Evolutionary conservation across 2,888 invertebrate species (phyloP).

Genomic region (Cepaea hortensis): DNA sequence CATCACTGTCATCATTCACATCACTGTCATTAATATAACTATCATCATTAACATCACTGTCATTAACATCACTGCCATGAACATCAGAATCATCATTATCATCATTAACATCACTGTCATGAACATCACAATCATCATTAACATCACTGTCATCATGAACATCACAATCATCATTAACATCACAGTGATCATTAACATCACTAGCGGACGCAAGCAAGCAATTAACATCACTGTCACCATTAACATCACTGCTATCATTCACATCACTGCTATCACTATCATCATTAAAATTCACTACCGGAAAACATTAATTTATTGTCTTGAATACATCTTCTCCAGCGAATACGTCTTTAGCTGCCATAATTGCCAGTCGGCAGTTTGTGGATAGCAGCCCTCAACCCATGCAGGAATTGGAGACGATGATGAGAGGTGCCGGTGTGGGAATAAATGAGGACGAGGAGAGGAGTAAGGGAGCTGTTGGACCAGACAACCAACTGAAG

Average conservation of each 20-base stretch:
- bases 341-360: slow-evolving; percentile 41
- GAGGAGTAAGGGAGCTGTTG: background rate
- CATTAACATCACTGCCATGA: background rate
- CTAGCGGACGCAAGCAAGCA: background rate
- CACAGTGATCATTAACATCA: background rate
- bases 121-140: background rate
- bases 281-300: background rate
- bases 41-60: background rate
- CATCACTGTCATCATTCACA: background rate
- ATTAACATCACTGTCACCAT: background rate
- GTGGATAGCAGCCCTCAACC: background rate
- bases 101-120: background rate
- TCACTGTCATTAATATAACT: background rate
- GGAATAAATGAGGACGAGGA: slow-evolving; percentile 17
- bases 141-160: background rate
- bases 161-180: background rate
- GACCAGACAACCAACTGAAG: slow-evolving; percentile 41
- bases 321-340: slow-evolving; percentile 29
- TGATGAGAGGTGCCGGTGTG: background rate
- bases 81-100: background rate
- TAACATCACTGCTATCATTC: background rate
- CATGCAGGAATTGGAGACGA: background rate
- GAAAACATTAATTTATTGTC: no score
- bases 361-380: slow-evolving; percentile 31
- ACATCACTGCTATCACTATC: background rate